Conservation (phyloP, 2,113 vertebrate genomes). For the Puntigrus tetrazona region DNA sequence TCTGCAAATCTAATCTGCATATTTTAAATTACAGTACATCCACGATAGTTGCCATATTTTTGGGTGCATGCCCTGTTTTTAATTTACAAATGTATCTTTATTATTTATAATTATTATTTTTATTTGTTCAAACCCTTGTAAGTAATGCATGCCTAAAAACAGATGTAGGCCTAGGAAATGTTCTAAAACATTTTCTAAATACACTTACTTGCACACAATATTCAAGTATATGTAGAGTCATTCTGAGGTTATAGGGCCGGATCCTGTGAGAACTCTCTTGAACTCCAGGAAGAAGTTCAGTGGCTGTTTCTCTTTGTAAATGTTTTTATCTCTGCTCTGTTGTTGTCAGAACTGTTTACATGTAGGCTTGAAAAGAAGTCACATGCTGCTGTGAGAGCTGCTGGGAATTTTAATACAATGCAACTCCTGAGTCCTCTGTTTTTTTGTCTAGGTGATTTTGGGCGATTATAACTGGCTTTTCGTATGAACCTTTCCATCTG, state of each 20-base stretch:
- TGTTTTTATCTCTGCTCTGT: background rate
- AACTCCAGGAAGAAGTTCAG: background rate
- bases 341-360: conserved; percentile 35
- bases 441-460: conserved; percentile 85
- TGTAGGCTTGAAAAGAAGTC: conserved; percentile 25
- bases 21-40: background rate
- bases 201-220: background rate
- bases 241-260: background rate
- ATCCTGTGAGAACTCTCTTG: background rate
- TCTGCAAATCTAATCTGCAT: background rate
- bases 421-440: background rate
- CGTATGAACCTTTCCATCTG: conserved; percentile 82
- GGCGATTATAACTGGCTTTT: conserved; percentile 93
- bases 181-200: background rate
- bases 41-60: background rate
- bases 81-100: too few species aligned
- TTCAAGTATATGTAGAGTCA: background rate
- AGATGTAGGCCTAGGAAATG: background rate
- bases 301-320: conserved; percentile 6
- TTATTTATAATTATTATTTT: too few species aligned
- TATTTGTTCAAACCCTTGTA: too few species aligned
- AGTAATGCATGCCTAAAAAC: background rate
- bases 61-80: too few species aligned
- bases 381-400: background rate
- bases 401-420: background rate